Evolutionary conservation across 2,113 vertebrate genomes (phyloP).

Genomic region (Prietella phreatophila): DNA sequence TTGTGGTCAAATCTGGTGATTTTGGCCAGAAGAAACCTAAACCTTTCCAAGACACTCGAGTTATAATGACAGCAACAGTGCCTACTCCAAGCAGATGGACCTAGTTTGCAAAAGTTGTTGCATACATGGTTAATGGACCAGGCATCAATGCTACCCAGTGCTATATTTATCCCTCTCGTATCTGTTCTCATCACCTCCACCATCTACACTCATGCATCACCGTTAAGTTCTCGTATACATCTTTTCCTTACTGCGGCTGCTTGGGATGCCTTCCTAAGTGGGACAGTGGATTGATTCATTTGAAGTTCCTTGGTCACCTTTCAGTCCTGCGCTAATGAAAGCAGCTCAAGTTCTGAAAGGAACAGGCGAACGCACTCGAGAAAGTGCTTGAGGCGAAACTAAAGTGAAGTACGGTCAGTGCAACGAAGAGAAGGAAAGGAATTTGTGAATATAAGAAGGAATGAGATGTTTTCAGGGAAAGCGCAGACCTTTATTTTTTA

Average conservation of each 20-base stretch:
- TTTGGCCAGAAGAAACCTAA: background rate
- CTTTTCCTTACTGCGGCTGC: background rate
- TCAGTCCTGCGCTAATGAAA: conserved; percentile 64
- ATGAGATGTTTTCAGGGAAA: background rate
- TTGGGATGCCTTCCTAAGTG: conserved; percentile 57
- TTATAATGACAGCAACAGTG: conserved; percentile 11
- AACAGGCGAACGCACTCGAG: conserved; percentile 35
- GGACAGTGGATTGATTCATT: conserved; percentile 70
- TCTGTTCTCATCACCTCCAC: conserved; percentile 54
- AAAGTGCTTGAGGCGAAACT: background rate
- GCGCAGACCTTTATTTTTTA: conserved; percentile 9
- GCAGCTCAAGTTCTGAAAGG: conserved; percentile 62
- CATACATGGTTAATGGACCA: background rate
- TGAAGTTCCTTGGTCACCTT: conserved; percentile 44
- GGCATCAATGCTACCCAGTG: conserved; percentile 24
- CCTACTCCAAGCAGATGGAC: background rate
- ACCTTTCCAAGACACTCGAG: background rate
- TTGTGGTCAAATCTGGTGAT: background rate
- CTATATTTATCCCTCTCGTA: conserved; percentile 47
- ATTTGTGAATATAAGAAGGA: background rate
- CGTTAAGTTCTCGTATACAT: conserved; percentile 68
- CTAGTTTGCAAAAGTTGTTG: conserved; percentile 49
- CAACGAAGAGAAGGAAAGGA: background rate
- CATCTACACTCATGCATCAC: conserved; percentile 55
- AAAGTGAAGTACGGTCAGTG: background rate